Conservation (phyloP, 2,113 vertebrate genomes). For the Sinocyclocheilus maitianheensis region DNA sequence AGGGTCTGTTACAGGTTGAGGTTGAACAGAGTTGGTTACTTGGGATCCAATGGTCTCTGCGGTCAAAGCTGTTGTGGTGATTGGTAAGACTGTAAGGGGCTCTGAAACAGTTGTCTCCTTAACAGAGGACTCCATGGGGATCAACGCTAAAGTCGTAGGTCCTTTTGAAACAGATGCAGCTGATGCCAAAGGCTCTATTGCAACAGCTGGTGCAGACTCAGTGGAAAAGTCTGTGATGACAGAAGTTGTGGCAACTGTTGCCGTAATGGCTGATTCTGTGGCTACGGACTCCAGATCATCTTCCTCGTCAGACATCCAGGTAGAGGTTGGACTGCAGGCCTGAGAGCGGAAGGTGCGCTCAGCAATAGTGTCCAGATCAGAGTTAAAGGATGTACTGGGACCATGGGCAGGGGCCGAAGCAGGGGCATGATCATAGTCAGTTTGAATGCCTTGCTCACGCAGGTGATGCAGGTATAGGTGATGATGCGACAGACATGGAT, state of each 20-base stretch:
- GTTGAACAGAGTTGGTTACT: constrained; percentile 43
- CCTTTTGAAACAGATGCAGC: not conserved
- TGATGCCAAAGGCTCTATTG: not conserved
- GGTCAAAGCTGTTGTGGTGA: constrained; percentile 61
- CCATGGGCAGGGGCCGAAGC: constrained; percentile 55
- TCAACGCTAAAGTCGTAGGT: not conserved
- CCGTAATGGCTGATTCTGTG: constrained; percentile 67
- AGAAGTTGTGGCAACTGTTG: constrained; percentile 39
- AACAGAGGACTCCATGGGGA: not conserved
- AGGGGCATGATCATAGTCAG: constrained; percentile 78
- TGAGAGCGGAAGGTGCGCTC: constrained; percentile 92
- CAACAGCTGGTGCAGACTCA: not conserved
- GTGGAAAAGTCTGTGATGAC: constrained; percentile 21
- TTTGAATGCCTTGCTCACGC: constrained; percentile 91
- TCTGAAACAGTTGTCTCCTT: constrained; percentile 12
- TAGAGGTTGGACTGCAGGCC: constrained; percentile 82
- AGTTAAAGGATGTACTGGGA: constrained; percentile 67
- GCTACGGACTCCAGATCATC: constrained; percentile 74
- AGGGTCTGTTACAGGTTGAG: constrained; percentile 43
- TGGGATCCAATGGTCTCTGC: constrained; percentile 53
- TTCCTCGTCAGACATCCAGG: constrained; percentile 80
- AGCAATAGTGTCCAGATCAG: constrained; percentile 87
- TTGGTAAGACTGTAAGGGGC: not conserved
- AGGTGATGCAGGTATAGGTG: constrained; percentile 81
- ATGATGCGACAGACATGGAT: constrained; percentile 79